Conservation (phyloP, 2,113 vertebrate species). For the Chlamydotis undulata region DNA sequence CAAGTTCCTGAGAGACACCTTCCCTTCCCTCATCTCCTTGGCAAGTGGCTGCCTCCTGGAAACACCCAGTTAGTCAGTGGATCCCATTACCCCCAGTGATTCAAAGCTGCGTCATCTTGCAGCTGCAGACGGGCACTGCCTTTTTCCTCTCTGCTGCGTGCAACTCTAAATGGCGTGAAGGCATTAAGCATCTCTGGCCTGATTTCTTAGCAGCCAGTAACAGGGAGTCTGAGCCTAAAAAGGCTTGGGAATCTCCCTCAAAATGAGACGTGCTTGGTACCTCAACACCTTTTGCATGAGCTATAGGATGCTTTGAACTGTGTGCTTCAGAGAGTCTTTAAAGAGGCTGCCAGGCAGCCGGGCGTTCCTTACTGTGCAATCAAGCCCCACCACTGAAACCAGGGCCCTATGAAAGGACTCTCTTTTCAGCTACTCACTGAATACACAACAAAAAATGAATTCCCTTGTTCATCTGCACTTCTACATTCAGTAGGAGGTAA, state of each 20-base stretch:
- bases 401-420: background rate
- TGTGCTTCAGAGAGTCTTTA: slow-evolving; percentile 37
- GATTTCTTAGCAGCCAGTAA: background rate
- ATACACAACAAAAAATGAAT: background rate
- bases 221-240: background rate
- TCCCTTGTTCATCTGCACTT: background rate
- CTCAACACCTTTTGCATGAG: background rate
- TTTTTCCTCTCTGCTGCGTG: background rate
- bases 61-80: slow-evolving; percentile 61
- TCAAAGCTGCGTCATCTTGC: slow-evolving; percentile 46
- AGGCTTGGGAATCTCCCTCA: background rate
- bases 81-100: slow-evolving; percentile 37
- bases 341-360: background rate
- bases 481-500: background rate
- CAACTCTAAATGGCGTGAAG: background rate
- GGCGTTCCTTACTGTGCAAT: rapidly evolving
- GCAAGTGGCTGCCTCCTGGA: slow-evolving; percentile 33
- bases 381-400: background rate
- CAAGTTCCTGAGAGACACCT: background rate
- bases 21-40: slow-evolving; percentile 41
- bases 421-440: background rate
- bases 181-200: background rate
- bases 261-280: background rate
- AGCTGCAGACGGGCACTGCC: slow-evolving; percentile 65
- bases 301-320: slow-evolving; percentile 37